Base-by-base conservation (phyloP, 2,888 invertebrate species). In the Drosophila mimetica region DNA sequence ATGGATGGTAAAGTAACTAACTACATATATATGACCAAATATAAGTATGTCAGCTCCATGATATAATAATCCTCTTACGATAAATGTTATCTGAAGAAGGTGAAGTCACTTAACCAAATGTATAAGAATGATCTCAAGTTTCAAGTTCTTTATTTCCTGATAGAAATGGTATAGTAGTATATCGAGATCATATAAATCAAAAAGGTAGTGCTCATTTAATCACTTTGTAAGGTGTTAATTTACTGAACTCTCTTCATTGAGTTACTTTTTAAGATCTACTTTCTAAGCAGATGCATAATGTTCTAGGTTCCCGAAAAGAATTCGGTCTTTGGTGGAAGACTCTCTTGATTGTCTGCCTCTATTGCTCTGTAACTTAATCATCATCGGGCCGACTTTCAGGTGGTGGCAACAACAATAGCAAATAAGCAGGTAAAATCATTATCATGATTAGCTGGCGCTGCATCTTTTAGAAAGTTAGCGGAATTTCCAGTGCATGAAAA, bases 401-500 rank as follows among this genome's bases (percentile, higher is more conserved):
- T 55, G 11, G 39, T 41, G 58, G 25, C 51, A 60, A 20, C 57
- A 69, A 67, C 54, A 81, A 77, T 61, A 20, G 48, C 66, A 69
- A 80, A 60, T 69, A 64, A 79, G 69, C 70, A 54, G 37, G 48
- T 57, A 20, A 20, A 59, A 78, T 74, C 59, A 75, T 74, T 65
- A 84, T 80, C 72, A 75, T 78, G 66, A 76, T 80, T 75, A 79
- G 71, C 69, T 73, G 51, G 53, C 36, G 65, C 54, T 85, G 76
- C 76, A 80, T 75, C 71, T 83, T 82, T 88, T 83, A 79, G 86
- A 85, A 89, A 90, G 89, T 89, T 86, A 74, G 76, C 77, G 80
- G 80, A 89, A 78, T 90, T 89, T 90, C 86, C 89, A 90, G 89
- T 90, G 89, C 89, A 90, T 90, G 89, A 87, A 87, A 87, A 84